phyloP scores from a whole-genome alignment of 2,888 invertebrate species.

The Lasioglossum pauxillum region DNA sequence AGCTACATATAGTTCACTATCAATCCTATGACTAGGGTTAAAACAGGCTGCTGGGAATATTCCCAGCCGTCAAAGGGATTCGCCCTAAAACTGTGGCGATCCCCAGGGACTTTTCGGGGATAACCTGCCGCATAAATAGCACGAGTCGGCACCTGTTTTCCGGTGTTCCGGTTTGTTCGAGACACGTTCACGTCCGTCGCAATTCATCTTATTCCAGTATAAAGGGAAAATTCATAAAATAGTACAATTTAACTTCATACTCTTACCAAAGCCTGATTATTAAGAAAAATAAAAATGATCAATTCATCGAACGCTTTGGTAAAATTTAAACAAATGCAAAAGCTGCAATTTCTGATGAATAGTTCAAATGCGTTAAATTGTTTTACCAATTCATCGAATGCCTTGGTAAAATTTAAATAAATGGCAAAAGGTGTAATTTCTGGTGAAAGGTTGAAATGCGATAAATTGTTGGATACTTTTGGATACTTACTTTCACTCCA shows the following conservation, averaged over 20 bases:
- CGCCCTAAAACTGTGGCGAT: slow-evolving; percentile 40
- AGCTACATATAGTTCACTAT: slow-evolving; percentile 1
- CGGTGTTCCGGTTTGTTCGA: not conserved
- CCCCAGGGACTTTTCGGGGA: slow-evolving; percentile 46
- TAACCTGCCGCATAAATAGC: slow-evolving; percentile 62
- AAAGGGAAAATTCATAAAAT: not conserved
- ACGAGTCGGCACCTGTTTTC: slow-evolving; percentile 44
- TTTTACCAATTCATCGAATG: too few relatives aligned
- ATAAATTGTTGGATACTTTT: too few relatives aligned
- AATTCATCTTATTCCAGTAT: not conserved
- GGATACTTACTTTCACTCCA: not conserved
- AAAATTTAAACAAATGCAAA: too few relatives aligned
- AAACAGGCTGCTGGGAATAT: slow-evolving; percentile 18
- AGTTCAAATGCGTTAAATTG: too few relatives aligned
- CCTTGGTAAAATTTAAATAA: too few relatives aligned
- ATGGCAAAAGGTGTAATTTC: too few relatives aligned
- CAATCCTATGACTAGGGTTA: slow-evolving; percentile 8
- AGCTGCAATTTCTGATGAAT: too few relatives aligned
- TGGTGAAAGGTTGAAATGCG: too few relatives aligned
- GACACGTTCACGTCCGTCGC: not conserved
- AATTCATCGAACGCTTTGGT: too few relatives aligned
- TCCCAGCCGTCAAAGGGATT: slow-evolving; percentile 47
- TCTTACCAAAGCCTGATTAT: not conserved
- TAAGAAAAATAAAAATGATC: too few relatives aligned
- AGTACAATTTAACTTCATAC: too few relatives aligned